Conservation (phyloP, 23 tunicate species). For the Styela clava region DNA sequence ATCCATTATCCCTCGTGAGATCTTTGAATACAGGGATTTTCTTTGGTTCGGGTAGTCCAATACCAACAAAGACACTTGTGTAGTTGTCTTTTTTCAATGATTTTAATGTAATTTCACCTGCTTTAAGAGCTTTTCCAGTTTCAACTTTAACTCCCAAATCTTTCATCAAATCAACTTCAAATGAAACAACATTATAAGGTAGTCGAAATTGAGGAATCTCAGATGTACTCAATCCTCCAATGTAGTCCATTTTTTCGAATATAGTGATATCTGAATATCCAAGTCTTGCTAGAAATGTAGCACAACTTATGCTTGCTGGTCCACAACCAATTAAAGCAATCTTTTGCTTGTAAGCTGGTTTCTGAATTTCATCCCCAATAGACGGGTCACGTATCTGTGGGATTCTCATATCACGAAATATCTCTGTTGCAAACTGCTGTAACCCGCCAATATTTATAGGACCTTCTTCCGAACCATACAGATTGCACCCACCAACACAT, state of each 20-base stretch:
- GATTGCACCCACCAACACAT: conserved; percentile 98
- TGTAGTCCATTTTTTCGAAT: conserved; percentile 76
- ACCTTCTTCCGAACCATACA: conserved; percentile 96
- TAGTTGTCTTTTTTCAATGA: conserved; percentile 62
- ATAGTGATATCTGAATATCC: conserved; percentile 86
- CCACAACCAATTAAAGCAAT: conserved; percentile 97
- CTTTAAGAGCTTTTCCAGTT: conserved; percentile 58
- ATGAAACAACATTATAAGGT: conserved; percentile 89
- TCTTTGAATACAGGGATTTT: conserved; percentile 63
- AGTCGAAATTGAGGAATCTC: conserved; percentile 99
- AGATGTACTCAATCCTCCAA: conserved; percentile 91
- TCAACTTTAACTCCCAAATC: conserved; percentile 88
- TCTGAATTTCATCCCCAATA: conserved; percentile 39
- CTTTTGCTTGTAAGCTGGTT: conserved; percentile 55
- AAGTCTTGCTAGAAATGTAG: conserved; percentile 93
- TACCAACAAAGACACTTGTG: conserved; percentile 85
- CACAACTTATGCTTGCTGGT: conserved; percentile 98
- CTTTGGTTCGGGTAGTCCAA: conserved; percentile 94
- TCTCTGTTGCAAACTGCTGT: conserved; percentile 98
- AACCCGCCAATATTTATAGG: conserved; percentile 98
- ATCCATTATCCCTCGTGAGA: conserved; percentile 67
- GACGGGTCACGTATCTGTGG: conserved; percentile 92
- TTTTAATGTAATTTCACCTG: conserved; percentile 45
- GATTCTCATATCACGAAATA: conserved; percentile 87
- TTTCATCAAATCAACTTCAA: conserved; percentile 79